These are phyloP conservation scores for Megaustenia siamemsis DNA, from an alignment of 2,888 invertebrate genomes.

Conservation along the genomic window DNA sequence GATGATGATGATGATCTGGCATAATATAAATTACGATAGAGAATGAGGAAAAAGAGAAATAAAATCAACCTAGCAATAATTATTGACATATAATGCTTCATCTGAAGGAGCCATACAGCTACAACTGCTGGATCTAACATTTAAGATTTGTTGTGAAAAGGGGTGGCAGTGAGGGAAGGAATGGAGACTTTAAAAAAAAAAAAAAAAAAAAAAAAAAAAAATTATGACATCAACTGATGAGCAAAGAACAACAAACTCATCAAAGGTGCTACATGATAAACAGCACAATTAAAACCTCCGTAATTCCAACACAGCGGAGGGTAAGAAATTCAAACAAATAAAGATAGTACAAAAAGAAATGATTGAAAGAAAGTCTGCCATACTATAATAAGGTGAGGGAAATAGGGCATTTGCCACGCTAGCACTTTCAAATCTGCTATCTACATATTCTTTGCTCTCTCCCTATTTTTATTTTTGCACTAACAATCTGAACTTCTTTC, in stretches of 20 bases:
- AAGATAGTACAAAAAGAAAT: background rate
- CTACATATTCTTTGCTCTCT: no score
- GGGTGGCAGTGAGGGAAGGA: background rate
- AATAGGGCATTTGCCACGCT: background rate
- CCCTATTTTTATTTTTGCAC: background rate
- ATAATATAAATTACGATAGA: no score
- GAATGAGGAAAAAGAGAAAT: no score
- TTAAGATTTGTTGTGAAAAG: no score
- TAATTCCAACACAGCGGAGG: background rate
- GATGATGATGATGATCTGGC: no score
- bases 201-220: background rate
- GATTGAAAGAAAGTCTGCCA: background rate
- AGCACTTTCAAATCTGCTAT: background rate
- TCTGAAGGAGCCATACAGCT: no score
- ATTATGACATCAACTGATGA: background rate
- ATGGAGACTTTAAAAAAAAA: background rate
- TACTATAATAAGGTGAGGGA: background rate
- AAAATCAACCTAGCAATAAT: no score
- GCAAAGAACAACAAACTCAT: constrained; percentile 5
- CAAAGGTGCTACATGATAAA: background rate
- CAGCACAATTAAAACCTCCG: background rate
- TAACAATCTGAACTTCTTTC: background rate
- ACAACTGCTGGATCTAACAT: no score
- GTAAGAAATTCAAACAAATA: background rate
- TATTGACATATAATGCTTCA: no score